Base-by-base conservation (phyloP, 2,888 invertebrate species). In the Dicycla oo region DNA sequence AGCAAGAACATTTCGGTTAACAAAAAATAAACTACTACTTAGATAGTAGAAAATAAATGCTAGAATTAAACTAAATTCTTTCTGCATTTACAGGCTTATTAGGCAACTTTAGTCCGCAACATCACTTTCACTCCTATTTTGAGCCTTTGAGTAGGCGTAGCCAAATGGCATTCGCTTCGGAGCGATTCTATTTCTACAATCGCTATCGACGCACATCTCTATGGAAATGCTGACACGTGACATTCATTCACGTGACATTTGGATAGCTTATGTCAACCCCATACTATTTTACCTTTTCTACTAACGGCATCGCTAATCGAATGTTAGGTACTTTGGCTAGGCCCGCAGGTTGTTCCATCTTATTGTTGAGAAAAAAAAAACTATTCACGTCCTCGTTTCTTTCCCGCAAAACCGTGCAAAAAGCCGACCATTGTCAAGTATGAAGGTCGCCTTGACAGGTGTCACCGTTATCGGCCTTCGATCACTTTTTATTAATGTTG, bases 401-500 rank as follows among this genome's bases (percentile, higher is more conserved):
- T 57, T 56, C 47, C 51, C 56, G 51, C 47, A 78, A 73, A 76
- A 69, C 4, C 54, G 65, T 56, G 30, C 56, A 67, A 74, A 82
- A 71, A 73, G 47, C 47, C 65, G 30, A 47, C 78, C 49, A 76
- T 84, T 85, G 78, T 80, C 30, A 58, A 80, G 73, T 76, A 78
- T 83, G 77, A 75, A 75, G 81, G 80, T 75, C 78, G 49, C 70
- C 53, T 67, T 84, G 89, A 86, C 89, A 87, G 86, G 85, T 88
- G 88, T 87, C 89, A 83, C 74, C 60, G 78, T 75, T 87, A 86
- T 85, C 87, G 84, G 79, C 56, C 71, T 80, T 84, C 85, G 84
- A 88, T 87, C 88, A 86, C 84, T 83, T 89, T 88, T 88, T 88
- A 88, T 86, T 85, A 86, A 84, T 77, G 87, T 74, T 73, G 73